Base-by-base conservation (phyloP, 2,797 vertebrate species). In the Argentina silus region DNA sequence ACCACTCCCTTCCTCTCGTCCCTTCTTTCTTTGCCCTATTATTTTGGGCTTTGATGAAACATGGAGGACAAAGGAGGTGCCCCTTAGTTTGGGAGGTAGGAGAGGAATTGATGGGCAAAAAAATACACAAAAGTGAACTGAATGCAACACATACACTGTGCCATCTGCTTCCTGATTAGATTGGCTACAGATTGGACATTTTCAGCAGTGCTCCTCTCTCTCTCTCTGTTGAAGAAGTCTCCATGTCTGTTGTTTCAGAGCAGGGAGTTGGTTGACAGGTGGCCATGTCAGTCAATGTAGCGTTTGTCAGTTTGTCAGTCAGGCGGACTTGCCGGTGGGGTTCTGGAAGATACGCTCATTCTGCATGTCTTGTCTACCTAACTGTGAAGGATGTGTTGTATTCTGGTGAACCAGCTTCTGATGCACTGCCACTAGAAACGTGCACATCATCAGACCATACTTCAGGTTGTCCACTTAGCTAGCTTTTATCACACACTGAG, bases 161-260 rank as follows among this genome's bases (percentile, higher is more conserved):
- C 92, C 90, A 92, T 92, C 89, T 92, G 88, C 78, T 84, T 80
- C 77, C 75, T 68, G 70, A 86, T 76, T 36, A 72, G 62, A 47
- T 23, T 59, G 57, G 45, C 70, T 78, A 74, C 80, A 73, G 74
- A 80, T 68, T 65, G 69, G 69, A 21, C 59, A 81, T 85, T 80
- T 81, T 76, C 80, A 77, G 66, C 56, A 55, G 43, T 72, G 74
- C 77, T 78, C 80, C 43, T 27, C 55, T 70, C 62, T 65, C 50
- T 73, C 64, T 73, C 60, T 64, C 69, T 65, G 66, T 69, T 72
- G 75, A 50, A n/a, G 68, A 80, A 78, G 80, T 73, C 80, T 66
- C 75, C 59, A 60, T 42, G 69, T 61, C 73, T 72, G 81, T 85
- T 86, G 83, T 89, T 88, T 84, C 83, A 84, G 74, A 84, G 72